These are phyloP conservation scores for Dexiosoma caninum DNA, from an alignment of 2,888 invertebrate genomes.

Conservation along the genomic window DNA sequence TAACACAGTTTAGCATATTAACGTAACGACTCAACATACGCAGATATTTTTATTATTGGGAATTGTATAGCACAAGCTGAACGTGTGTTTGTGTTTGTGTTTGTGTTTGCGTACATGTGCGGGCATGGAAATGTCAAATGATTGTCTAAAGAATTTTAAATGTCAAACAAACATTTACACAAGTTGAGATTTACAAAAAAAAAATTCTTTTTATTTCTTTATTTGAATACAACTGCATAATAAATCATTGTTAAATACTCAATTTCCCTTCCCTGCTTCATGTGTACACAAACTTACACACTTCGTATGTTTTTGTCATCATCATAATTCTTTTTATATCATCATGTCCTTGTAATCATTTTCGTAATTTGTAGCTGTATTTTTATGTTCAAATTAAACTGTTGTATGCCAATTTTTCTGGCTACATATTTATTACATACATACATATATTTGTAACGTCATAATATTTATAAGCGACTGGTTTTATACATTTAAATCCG, in stretches of 20 bases:
- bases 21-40: conserved; percentile 18
- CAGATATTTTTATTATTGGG: background rate
- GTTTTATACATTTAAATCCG: background rate
- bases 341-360: background rate
- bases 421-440: conserved; percentile 14
- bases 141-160: background rate
- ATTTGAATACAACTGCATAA: too few relatives aligned
- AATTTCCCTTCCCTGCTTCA: background rate
- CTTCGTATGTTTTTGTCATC: too few relatives aligned
- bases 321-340: background rate
- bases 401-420: conserved; percentile 48
- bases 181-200: too few relatives aligned
- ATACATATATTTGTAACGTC: background rate
- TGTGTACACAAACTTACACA: background rate
- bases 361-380: conserved; percentile 36
- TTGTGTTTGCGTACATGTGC: background rate
- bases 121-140: background rate
- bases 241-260: background rate
- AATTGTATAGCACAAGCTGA: too few relatives aligned
- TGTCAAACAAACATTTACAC: too few relatives aligned
- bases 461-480: background rate
- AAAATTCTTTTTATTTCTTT: too few relatives aligned
- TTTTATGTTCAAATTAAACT: conserved; percentile 14
- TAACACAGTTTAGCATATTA: conserved; percentile 45
- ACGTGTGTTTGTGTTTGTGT: too few relatives aligned